Base-by-base conservation (phyloP, 1,140 invertebrate species). In the Drosophila takahashii region DNA sequence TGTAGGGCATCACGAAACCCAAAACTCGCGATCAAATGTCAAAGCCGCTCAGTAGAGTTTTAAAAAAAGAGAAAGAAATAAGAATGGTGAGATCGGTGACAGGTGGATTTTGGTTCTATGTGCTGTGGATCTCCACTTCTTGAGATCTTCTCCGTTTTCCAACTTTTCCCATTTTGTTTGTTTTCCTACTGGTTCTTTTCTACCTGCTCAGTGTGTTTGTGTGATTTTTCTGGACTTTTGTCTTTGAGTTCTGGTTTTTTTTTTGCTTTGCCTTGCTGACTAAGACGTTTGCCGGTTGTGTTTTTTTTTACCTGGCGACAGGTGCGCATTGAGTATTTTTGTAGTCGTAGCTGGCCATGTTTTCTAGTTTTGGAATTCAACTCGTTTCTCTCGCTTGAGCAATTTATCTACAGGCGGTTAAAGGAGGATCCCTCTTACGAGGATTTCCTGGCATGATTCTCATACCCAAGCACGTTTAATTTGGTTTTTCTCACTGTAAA, bases 221-320 rank as follows among this genome's bases (percentile, higher is more conserved):
- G 58, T 69, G 54, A 51, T 61, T 69, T 76, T 61, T 57, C 64
- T 61, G 56, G 37, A 59, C 52, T 77, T 75, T 41, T 77, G 34
- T 60, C 50, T 67, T 53, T 47, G 41, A 37, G 18, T 42, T 51
- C 27, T 36, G 44, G 42, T 13, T 53, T 59, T 53, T 45, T 52
- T 27, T 34, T 64, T 59, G 50, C 41, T 8, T 42, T 42, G n/a
- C 54, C 72, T 48, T 58, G 72, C 72, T 76, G 72, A 76, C 69
- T 79, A 75, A 80, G 71, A 80, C 59, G 45, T 71, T 80, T 64
- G 44, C 75, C 61, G 71, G 79, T 66, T 64, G 44, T 50, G 59
- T 66, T 83, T 57, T 36, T 32, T 65, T 76, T 44, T 44, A 79
- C 80, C 80, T 83, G 80, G 51, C 75, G 74, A 58, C 79, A 83